Evolutionary conservation across 2,113 vertebrate genomes (phyloP), one percentile per base, ranked within the genome.

Genomic region (Empidonax alnorum): DNA sequence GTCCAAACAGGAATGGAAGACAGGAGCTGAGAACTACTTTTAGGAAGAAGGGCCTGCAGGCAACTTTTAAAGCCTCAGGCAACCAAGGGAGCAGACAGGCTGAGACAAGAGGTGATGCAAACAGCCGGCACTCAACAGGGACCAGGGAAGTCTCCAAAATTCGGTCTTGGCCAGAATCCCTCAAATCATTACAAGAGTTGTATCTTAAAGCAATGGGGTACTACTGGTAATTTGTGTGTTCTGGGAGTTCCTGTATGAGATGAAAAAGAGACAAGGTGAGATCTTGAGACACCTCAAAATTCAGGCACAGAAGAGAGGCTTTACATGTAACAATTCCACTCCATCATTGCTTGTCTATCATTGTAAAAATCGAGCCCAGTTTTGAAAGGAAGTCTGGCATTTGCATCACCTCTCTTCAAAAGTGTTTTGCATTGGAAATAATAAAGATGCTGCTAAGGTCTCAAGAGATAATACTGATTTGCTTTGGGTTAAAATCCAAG

Each of bases 81-180:
- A 65, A 37, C 0, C 8, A 21, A 39, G n/a, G n/a, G 44, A 77
- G 50, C 0, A 0, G 68, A 33, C 6, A 53, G 42, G 37, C 52
- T 63, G 14, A 42, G 52, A 27, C 4, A 35, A 27, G 35, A 11
- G 52, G 25, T 37, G 71, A 18, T 6, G 35, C 37, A 50, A 69
- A 39, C 72, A 63, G 10, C 22, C 84, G 27, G n/a, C 14, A 9
- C 71, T 59, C 50, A 37, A 1, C 7, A 20, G 50, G 69, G 10
- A 77, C 12, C 8, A 15, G 22, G 14, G 10, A 23, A 59, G 7
- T 7, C 22, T 69, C 41, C 61, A 21, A 75, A 30, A 56, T 67
- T 68, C 39, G 11, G 3, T 19, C 22, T 52, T 52, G 37, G 50
- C 10, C 58, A 66, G n/a, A 65, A 31, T 9, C 11, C 49, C n/a